phyloP scores from a whole-genome alignment of 2,888 invertebrate species.

The Chaetoderma sp. region DNA sequence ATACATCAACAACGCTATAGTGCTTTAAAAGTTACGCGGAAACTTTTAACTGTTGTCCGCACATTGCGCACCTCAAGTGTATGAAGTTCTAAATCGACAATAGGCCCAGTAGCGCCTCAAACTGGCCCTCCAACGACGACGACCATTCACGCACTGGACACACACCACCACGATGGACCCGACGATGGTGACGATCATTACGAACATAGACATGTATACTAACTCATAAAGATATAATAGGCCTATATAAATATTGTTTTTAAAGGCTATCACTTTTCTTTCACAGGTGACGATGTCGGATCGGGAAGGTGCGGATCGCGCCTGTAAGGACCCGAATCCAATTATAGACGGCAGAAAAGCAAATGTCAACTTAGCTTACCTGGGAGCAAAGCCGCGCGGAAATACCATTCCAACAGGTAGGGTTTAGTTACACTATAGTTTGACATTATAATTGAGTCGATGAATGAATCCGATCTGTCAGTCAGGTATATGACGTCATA shows the following conservation, averaged over 20 bases:
- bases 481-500: no score
- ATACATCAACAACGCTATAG: no score
- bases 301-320: slow-evolving; percentile 91
- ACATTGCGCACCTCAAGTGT: no score
- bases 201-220: background rate
- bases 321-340: slow-evolving; percentile 97
- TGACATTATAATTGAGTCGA: background rate
- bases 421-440: background rate
- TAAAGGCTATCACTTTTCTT: background rate
- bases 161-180: no score
- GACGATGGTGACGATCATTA: background rate
- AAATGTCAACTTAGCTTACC: slow-evolving; percentile 96
- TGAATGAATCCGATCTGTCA: no score
- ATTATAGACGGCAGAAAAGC: slow-evolving; percentile 99
- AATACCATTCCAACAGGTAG: slow-evolving; percentile 37
- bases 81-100: no score
- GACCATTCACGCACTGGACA: no score
- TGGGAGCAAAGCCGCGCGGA: slow-evolving; percentile 89
- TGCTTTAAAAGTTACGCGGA: no score
- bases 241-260: background rate
- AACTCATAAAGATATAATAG: background rate
- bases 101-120: no score
- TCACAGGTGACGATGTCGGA: slow-evolving; percentile 97
- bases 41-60: no score
- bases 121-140: no score